Conservation (phyloP, 2,888 invertebrate species). For the Oscheius sp. region DNA sequence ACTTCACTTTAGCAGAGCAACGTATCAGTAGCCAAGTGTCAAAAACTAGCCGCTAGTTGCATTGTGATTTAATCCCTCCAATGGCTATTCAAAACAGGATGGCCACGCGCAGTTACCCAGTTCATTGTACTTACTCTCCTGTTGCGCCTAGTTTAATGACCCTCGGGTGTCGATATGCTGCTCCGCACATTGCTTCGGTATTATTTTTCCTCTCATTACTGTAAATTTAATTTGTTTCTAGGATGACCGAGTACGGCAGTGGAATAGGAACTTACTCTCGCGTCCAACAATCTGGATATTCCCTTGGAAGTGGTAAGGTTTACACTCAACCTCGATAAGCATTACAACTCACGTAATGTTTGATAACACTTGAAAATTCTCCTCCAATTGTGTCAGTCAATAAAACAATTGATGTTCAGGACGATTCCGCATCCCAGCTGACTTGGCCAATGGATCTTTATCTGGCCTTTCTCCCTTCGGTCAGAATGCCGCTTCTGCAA, state of each 20-base stretch:
- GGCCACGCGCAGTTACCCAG: slow-evolving; percentile 20
- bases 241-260: slow-evolving; percentile 20
- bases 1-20: background rate
- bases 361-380: slow-evolving; percentile 22
- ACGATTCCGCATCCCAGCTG: slow-evolving; percentile 13
- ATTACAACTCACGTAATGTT: slow-evolving; percentile 17
- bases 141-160: slow-evolving; percentile 14
- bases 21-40: background rate
- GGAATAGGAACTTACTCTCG: slow-evolving; percentile 5
- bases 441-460: slow-evolving; percentile 12
- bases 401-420: slow-evolving; percentile 16
- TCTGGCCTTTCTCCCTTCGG: slow-evolving; percentile 31
- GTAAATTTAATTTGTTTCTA: background rate
- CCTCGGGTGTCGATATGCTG: background rate
- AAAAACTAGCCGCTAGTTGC: background rate
- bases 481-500: slow-evolving; percentile 41
- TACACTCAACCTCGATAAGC: background rate
- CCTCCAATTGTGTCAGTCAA: slow-evolving; percentile 9
- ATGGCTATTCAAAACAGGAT: slow-evolving; percentile 20
- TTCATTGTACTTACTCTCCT: slow-evolving; percentile 9
- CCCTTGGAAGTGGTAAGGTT: slow-evolving; percentile 11
- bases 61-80: slow-evolving; percentile 10
- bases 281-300: slow-evolving; percentile 18
- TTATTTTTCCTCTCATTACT: background rate
- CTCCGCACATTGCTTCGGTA: slow-evolving; percentile 3